phyloP scores from a whole-genome alignment of 1,140 invertebrate genomes.

The Adelges cooleyi region DNA sequence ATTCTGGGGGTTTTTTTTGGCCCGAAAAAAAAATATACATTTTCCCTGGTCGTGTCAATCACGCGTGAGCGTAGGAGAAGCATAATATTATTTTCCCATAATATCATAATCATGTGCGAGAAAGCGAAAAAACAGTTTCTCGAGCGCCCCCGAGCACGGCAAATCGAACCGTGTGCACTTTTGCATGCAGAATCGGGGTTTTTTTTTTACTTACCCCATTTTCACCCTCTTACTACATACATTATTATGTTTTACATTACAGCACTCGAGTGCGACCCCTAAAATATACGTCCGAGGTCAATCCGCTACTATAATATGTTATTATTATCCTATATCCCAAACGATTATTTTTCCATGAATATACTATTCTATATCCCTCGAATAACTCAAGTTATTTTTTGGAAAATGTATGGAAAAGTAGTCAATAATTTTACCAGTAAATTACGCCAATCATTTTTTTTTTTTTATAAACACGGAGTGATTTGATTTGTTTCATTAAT shows the following conservation, averaged over 20 bases:
- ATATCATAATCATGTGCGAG: not conserved
- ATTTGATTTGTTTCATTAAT: no score
- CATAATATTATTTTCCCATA: not conserved
- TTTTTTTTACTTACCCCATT: slow-evolving; percentile 20
- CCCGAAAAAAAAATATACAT: slow-evolving; percentile 7
- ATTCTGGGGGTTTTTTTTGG: not conserved
- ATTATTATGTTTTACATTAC: slow-evolving; percentile 2
- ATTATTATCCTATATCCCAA: no score
- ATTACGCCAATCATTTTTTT: no score
- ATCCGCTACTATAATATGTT: no score
- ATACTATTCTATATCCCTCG: no score
- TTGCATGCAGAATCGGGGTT: slow-evolving; percentile 10
- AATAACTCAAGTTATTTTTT: no score
- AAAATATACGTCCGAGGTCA: not conserved
- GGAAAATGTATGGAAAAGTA: no score
- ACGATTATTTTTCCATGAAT: no score
- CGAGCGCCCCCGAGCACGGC: not conserved
- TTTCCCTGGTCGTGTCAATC: not conserved
- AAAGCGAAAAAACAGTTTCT: slow-evolving; percentile 15
- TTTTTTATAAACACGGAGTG: no score
- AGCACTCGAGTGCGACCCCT: not conserved
- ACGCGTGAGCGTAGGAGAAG: not conserved
- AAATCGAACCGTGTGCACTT: not conserved
- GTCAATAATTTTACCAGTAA: no score
- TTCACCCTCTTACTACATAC: slow-evolving; percentile 13